Evolutionary conservation across 1,140 invertebrate genomes (phyloP), one percentile per base, ranked within the genome.

Genomic region (Wasmannia auropunctata): DNA sequence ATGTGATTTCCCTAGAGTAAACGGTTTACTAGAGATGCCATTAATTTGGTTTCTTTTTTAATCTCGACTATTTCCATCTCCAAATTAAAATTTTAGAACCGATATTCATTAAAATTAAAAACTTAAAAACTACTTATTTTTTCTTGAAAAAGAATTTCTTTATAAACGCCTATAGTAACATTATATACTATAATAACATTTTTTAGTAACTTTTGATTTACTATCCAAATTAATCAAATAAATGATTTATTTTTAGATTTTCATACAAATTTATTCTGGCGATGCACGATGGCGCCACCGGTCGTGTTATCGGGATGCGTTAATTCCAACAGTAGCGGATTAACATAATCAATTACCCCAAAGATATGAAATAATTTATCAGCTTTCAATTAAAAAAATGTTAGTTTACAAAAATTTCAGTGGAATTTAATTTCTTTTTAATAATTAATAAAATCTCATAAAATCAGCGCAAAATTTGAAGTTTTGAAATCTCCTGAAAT

Each of bases 1-100:
- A 37, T 63, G n/a, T n/a, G 34, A 65, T 65, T 65, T 65, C 63
- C 63, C 34, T 31, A 25, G 34, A 65, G 63, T 40, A n/a, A 31
- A 16, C 25, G 11, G 10, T 58, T 58, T 58, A 28, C 8, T 28
- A 25, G 25, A 25, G 25, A 58, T 11, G 25, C 56, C 10, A 58
- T 62, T 34, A 2, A n/a, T 62, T 11, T 11, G 34, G n/a, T n/a
- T 34, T 62, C 34, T 62, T 34, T 34, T 62, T 62, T 62, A 62
- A 62, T 34, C 16, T 62, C 3, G 7, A 62, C 6, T 19, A n/a
- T 34, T 10, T 34, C 4, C 8, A 0, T 60, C 8, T 31, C 1
- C 19, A 19, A 62, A 62, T 34, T 62, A 37, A 62, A 34, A 62
- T 62, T 62, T 34, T 62, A 34, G 0, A 34, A 62, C n/a, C 6